Evolutionary conservation across 1,140 invertebrate genomes (phyloP).

Genomic region (Calephelis virginiensis): DNA sequence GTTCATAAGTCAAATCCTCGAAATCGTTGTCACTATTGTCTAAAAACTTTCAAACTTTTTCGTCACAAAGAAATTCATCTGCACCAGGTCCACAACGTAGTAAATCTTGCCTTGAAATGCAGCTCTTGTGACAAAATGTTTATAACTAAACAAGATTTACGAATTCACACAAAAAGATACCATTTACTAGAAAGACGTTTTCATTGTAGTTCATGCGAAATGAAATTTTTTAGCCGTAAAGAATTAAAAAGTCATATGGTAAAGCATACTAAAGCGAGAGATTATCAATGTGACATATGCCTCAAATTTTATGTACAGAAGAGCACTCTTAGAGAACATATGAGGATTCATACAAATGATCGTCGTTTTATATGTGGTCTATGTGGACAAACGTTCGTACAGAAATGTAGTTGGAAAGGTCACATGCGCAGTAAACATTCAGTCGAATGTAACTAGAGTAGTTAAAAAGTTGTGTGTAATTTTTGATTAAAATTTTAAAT

Average conservation of each 20-base stretch:
- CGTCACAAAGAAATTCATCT: conserved; percentile 46
- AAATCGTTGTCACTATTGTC: conserved; percentile 51
- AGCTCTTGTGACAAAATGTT: conserved; percentile 55
- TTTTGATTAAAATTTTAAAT: neutral
- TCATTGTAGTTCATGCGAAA: conserved; percentile 56
- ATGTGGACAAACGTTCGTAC: conserved; percentile 55
- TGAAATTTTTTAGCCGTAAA: conserved; percentile 37
- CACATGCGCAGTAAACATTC: conserved; percentile 54
- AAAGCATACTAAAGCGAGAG: conserved; percentile 39
- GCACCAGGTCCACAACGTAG: conserved; percentile 41
- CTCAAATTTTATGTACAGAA: conserved; percentile 68
- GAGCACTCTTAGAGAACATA: conserved; percentile 68
- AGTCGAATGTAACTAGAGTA: conserved; percentile 26
- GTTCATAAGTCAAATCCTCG: conserved; percentile 44
- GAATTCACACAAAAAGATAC: conserved; percentile 46
- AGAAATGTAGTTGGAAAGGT: conserved; percentile 48
- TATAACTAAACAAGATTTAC: conserved; percentile 41
- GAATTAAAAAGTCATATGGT: conserved; percentile 44
- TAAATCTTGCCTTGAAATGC: conserved; percentile 42
- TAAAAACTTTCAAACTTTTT: conserved; percentile 44
- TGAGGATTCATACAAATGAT: conserved; percentile 76
- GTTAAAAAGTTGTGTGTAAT: neutral
- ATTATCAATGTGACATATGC: conserved; percentile 52
- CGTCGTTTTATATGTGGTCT: conserved; percentile 53
- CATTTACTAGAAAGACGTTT: conserved; percentile 57